phyloP scores from a whole-genome alignment of 2,888 invertebrate genomes.

The Odontothrips loti region DNA sequence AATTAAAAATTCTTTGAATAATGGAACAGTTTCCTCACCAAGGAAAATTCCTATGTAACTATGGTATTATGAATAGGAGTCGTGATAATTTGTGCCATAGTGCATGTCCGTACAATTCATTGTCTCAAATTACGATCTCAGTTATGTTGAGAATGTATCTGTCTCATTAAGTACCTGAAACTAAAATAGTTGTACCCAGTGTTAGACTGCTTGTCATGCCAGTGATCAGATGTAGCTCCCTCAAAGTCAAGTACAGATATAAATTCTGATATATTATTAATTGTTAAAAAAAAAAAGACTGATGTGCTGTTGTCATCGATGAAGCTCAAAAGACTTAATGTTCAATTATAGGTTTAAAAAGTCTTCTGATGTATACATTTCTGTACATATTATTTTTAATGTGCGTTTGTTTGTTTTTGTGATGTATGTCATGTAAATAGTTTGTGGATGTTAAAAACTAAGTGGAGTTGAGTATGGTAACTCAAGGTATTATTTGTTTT shows the following conservation, averaged over 20 bases:
- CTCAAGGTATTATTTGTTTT: too few species aligned
- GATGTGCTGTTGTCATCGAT: background rate
- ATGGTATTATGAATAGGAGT: background rate
- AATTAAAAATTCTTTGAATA: background rate
- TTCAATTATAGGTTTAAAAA: background rate
- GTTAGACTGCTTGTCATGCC: conserved; percentile 8
- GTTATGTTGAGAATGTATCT: background rate
- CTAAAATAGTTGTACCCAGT: background rate
- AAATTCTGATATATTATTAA: background rate
- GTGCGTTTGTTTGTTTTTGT: conserved; percentile 5
- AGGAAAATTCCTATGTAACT: background rate
- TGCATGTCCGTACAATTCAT: conserved; percentile 8
- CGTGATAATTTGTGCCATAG: conserved; percentile 20
- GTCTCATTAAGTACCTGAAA: conserved; percentile 14
- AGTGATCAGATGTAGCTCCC: conserved; percentile 9
- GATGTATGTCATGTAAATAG: background rate
- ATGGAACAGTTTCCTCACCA: background rate
- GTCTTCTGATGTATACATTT: background rate
- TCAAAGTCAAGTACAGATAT: background rate
- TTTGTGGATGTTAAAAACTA: too few species aligned
- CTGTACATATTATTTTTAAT: background rate
- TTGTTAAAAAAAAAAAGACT: background rate
- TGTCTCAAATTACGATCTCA: conserved; percentile 20
- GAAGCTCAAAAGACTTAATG: conserved; percentile 4
- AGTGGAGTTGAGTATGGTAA: too few species aligned